Percentiles rank a stretch among this genome's conserved stretches.
phyloP scores from a whole-genome alignment of 2,797 vertebrate genomes.

The Syncerus caffer region DNA sequence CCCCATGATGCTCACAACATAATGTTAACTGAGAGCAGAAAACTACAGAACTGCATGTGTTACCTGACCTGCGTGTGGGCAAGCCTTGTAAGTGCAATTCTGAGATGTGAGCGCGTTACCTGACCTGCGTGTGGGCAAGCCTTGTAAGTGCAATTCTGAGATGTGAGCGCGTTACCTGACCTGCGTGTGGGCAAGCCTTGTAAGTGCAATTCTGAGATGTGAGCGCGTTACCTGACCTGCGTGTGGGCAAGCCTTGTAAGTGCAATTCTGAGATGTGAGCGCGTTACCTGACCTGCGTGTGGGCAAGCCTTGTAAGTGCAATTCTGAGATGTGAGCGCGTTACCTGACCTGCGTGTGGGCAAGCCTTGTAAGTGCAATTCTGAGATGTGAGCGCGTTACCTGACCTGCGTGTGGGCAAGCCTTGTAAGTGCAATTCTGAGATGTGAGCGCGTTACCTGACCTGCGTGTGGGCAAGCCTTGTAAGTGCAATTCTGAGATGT shows the following conservation, averaged over 20 bases:
- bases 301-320: accelerated
- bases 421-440: accelerated
- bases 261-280: accelerated
- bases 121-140: accelerated
- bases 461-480: accelerated
- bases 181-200: accelerated
- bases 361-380: accelerated
- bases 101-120: accelerated
- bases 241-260: accelerated
- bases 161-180: too few species aligned
- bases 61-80: accelerated
- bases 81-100: accelerated
- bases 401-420: accelerated
- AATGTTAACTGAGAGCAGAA: accelerated
- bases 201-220: accelerated
- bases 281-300: too few species aligned
- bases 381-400: accelerated
- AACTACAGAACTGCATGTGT: accelerated
- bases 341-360: too few species aligned
- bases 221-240: too few species aligned
- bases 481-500: accelerated
- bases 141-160: accelerated
- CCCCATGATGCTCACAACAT: too few species aligned
- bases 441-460: too few species aligned
- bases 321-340: accelerated